phyloP scores from a whole-genome alignment of 1,140 invertebrate species.

The Sminthurinus signatus region DNA sequence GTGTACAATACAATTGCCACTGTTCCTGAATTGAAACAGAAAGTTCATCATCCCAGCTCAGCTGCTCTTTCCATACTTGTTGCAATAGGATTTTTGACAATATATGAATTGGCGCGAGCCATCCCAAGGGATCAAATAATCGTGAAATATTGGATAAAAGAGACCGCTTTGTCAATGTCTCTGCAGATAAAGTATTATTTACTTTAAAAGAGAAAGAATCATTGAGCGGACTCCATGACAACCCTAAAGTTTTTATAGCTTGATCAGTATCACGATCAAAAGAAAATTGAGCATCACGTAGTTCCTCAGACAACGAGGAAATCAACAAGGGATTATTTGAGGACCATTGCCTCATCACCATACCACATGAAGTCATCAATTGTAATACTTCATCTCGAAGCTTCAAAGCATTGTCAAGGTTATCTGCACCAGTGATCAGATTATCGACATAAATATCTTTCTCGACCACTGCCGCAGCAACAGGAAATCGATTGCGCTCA shows the following conservation, averaged over 20 bases:
- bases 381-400: conserved; percentile 31
- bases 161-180: conserved; percentile 30
- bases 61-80: conserved; percentile 42
- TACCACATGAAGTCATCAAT: conserved; percentile 38
- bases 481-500: conserved; percentile 36
- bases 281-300: conserved; percentile 5
- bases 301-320: conserved; percentile 15
- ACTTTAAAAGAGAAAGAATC: conserved; percentile 31
- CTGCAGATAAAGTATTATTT: background rate
- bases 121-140: conserved; percentile 28
- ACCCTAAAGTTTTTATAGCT: conserved; percentile 42
- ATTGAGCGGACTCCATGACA: conserved; percentile 42
- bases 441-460: conserved; percentile 43
- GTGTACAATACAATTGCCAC: conserved; percentile 39
- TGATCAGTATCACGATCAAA: conserved; percentile 20
- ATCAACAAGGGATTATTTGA: conserved; percentile 42
- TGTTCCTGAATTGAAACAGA: conserved; percentile 20
- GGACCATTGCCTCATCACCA: conserved; percentile 46
- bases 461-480: conserved; percentile 20
- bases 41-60: conserved; percentile 45
- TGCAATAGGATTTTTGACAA: conserved; percentile 44
- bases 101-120: conserved; percentile 35
- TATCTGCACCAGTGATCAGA: conserved; percentile 34
- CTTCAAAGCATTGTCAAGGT: conserved; percentile 29
- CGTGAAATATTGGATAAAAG: conserved; percentile 19